Evolutionary conservation across 2,113 vertebrate genomes (phyloP).

Genomic region (Vanacampus margaritifer): DNA sequence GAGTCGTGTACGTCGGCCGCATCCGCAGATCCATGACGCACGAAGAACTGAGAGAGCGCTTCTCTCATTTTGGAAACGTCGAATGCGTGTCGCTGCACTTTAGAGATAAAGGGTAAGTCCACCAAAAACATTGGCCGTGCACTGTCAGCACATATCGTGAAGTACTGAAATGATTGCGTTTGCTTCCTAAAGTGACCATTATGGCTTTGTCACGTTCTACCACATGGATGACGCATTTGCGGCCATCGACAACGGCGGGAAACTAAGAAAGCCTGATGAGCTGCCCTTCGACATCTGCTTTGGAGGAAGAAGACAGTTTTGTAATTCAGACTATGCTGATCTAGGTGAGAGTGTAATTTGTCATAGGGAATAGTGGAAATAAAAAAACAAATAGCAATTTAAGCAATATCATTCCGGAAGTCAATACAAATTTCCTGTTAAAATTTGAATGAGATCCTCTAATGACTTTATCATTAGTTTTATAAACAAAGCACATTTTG

Average conservation of each 20-base stretch:
- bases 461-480: no score
- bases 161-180: neutral
- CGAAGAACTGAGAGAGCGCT: conserved; percentile 83
- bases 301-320: conserved; percentile 89
- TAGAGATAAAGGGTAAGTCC: conserved; percentile 69
- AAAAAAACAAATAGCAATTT: no score
- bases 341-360: conserved; percentile 74
- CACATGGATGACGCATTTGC: conserved; percentile 85
- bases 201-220: conserved; percentile 90
- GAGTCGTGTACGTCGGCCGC: conserved; percentile 90
- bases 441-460: no score
- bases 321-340: conserved; percentile 84
- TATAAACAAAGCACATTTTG: no score
- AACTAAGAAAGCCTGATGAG: conserved; percentile 81
- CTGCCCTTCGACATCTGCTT: conserved; percentile 91
- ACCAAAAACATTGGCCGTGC: neutral
- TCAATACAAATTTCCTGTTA: no score
- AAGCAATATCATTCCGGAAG: no score
- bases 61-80: conserved; percentile 86
- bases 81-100: conserved; percentile 91
- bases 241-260: conserved; percentile 86
- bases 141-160: neutral
- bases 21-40: conserved; percentile 85
- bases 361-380: neutral
- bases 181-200: conserved; percentile 79